Evolutionary conservation across 1,140 invertebrate species (phyloP).

Genomic region (Globodera ellingtonae): DNA sequence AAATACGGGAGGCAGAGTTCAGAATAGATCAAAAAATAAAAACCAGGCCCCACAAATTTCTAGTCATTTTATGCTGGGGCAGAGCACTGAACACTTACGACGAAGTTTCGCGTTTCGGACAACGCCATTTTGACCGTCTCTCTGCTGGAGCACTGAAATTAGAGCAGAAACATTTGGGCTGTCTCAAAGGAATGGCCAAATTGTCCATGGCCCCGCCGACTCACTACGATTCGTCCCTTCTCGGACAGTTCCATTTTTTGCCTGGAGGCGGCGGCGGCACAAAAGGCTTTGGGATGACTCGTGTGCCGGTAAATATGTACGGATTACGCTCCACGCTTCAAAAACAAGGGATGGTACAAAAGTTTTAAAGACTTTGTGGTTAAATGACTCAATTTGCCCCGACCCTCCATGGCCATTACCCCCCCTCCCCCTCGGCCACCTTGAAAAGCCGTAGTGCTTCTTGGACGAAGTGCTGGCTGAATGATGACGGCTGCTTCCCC

Average conservation of each 20-base stretch:
- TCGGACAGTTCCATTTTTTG: conserved; percentile 29
- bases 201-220: not conserved
- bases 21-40: too few relatives aligned
- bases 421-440: not conserved
- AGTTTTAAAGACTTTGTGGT: not conserved
- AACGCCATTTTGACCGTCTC: not conserved
- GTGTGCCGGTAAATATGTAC: conserved; percentile 13
- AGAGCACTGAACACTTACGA: not conserved
- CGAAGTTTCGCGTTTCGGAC: conserved; percentile 27
- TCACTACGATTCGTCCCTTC: conserved; percentile 22
- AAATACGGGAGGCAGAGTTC: too few relatives aligned
- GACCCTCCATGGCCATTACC: not conserved
- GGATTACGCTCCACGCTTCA: not conserved
- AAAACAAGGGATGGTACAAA: not conserved
- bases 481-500: not conserved
- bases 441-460: not conserved
- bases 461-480: not conserved
- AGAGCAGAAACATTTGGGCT: not conserved
- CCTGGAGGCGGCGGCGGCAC: conserved; percentile 21
- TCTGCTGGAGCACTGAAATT: conserved; percentile 2
- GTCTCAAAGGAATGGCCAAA: not conserved
- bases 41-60: too few relatives aligned
- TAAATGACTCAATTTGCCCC: not conserved
- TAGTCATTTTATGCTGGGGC: too few relatives aligned
- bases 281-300: conserved; percentile 10